These are phyloP conservation scores for Acyrthosiphon pisum DNA, from an alignment of 1,140 invertebrate genomes.

Conservation along the genomic window DNA sequence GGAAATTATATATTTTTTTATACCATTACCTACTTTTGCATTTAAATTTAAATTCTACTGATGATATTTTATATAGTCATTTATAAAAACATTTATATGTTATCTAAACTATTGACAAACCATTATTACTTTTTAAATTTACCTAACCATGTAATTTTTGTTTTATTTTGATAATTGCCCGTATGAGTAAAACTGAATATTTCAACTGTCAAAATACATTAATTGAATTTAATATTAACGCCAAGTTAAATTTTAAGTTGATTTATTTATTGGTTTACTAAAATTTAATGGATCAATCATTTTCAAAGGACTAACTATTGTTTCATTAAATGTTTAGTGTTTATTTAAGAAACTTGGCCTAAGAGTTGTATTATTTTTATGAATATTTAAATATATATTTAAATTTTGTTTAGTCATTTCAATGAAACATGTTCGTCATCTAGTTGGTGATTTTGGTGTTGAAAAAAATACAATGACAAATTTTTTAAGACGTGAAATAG, in stretches of 20 bases:
- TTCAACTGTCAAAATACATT: background rate
- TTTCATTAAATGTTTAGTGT: background rate
- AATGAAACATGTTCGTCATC: conserved; percentile 37
- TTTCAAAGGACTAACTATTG: background rate
- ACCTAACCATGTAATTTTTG: background rate
- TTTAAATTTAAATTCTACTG: background rate
- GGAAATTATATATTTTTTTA: background rate
- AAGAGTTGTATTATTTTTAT: background rate
- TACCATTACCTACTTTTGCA: background rate
- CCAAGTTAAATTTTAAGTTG: background rate
- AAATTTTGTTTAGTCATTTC: conserved; percentile 37
- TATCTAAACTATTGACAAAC: background rate
- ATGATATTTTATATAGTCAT: background rate
- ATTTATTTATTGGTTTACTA: background rate
- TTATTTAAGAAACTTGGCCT: background rate
- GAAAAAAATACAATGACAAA: conserved; percentile 39
- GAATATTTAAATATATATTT: background rate
- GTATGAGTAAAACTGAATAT: background rate
- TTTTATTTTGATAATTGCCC: background rate
- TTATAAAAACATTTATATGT: background rate
- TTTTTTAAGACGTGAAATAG: conserved; percentile 55
- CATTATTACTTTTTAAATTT: background rate
- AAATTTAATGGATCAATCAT: background rate
- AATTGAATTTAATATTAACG: background rate
- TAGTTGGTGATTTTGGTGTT: conserved; percentile 52